Percentiles rank a stretch among this genome's conserved stretches.
These are phyloP conservation scores for Cataglyphis livida DNA, from an alignment of 2,888 invertebrate species.

Conservation along the genomic window DNA sequence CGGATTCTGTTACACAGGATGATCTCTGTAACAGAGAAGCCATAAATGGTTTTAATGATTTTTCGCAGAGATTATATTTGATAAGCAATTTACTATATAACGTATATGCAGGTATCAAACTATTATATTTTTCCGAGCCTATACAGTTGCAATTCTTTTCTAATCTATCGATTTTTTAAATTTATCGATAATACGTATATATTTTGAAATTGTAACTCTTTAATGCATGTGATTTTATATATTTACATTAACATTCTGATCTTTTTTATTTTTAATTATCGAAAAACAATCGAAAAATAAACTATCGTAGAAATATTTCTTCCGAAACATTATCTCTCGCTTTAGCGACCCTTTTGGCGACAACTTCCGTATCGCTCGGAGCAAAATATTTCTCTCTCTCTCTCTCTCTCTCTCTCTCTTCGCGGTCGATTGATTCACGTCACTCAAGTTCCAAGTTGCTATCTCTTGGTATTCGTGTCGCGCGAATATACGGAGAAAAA, in stretches of 20 bases:
- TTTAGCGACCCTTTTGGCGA: neutral
- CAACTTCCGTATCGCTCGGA: neutral
- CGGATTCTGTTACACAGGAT: neutral
- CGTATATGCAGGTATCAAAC: too few species aligned
- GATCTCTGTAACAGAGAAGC: neutral
- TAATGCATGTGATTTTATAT: neutral
- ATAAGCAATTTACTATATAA: neutral
- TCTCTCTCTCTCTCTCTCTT: conserved; percentile 2
- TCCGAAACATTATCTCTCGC: neutral
- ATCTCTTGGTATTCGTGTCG: conserved; percentile 45
- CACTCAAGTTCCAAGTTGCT: conserved; percentile 31
- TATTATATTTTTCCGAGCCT: too few species aligned
- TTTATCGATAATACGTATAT: neutral
- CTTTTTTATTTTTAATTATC: neutral
- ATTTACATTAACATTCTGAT: neutral
- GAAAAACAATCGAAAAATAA: neutral
- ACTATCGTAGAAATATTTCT: neutral
- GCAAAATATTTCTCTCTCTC: conserved; percentile 29
- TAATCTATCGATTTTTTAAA: too few species aligned
- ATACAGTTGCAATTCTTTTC: neutral
- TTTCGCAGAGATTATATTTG: neutral
- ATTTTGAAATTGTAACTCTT: neutral
- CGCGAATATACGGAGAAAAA: neutral
- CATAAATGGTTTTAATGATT: neutral
- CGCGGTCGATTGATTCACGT: conserved; percentile 40